Evolutionary conservation across 2,888 invertebrate species (phyloP).

Genomic region (Lasioglossum marginatum): DNA sequence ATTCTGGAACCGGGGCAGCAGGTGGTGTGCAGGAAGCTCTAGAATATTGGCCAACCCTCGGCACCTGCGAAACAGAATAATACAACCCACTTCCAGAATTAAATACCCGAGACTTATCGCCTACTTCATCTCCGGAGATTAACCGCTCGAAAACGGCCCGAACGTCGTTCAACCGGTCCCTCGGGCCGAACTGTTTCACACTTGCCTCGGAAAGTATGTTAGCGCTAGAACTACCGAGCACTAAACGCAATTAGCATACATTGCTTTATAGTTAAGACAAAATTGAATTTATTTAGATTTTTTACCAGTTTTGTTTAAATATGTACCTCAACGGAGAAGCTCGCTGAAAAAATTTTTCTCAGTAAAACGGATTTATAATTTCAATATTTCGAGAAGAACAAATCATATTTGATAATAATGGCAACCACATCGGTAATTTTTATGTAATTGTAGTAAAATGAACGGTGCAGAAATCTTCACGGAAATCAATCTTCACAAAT

Average conservation of each 20-base stretch:
- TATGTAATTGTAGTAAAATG: not conserved
- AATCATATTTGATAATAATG: not conserved
- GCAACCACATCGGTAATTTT: too few species aligned
- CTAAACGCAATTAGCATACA: too few species aligned
- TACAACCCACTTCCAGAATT: slow-evolving; percentile 23
- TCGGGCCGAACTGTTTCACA: not conserved
- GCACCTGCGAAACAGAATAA: slow-evolving; percentile 29
- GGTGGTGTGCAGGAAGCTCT: slow-evolving; percentile 26
- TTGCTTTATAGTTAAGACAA: too few species aligned
- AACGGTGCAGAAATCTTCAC: not conserved
- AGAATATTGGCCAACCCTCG: slow-evolving; percentile 31
- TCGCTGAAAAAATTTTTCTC: too few species aligned
- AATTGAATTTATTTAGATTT: too few species aligned
- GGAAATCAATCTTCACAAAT: too few species aligned
- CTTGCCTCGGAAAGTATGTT: not conserved
- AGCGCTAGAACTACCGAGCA: too few species aligned
- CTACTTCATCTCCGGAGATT: slow-evolving; percentile 5
- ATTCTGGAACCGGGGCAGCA: slow-evolving; percentile 23
- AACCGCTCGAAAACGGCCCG: not conserved
- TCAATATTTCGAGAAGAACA: too few species aligned
- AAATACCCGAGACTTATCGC: slow-evolving; percentile 37
- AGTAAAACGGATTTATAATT: too few species aligned
- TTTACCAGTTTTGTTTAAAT: too few species aligned
- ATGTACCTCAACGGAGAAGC: too few species aligned
- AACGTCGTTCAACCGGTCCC: not conserved